Conservation (phyloP, 2,113 vertebrate species). For the Genyomyrus donnyi region DNA sequence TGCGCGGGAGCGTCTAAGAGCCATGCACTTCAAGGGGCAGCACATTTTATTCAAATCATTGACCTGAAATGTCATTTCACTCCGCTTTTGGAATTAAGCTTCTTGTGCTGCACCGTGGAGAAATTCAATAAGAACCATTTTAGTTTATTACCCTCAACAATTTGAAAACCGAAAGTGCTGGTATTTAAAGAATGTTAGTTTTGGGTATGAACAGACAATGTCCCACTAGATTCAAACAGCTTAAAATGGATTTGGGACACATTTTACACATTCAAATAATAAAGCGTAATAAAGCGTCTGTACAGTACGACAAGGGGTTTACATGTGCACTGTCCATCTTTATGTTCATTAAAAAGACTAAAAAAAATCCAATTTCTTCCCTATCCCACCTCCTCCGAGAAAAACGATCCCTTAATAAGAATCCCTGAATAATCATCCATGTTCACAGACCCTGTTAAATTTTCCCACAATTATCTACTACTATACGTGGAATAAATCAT, state of each 20-base stretch:
- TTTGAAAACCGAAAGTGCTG: background rate
- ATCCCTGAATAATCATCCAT: background rate
- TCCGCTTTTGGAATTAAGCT: constrained; percentile 14
- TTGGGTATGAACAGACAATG: background rate
- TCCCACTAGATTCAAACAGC: background rate
- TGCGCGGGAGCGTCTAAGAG: background rate
- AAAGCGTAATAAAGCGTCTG: background rate
- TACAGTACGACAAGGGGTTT: background rate
- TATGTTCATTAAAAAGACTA: background rate
- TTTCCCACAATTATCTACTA: background rate
- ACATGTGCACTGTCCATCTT: background rate
- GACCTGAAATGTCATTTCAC: constrained; percentile 28
- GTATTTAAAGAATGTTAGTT: background rate
- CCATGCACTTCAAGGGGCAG: background rate
- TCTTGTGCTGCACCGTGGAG: background rate
- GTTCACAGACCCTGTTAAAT: background rate
- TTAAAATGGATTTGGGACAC: background rate
- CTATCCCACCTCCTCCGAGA: background rate
- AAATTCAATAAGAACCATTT: constrained; percentile 19
- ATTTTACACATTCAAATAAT: background rate
- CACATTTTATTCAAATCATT: constrained; percentile 18
- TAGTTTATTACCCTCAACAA: constrained; percentile 1
- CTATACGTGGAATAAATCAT: background rate
- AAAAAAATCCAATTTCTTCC: background rate
- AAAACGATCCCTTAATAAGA: background rate